Conservation (phyloP, 2,113 vertebrate species). For the Prolemur simus region DNA sequence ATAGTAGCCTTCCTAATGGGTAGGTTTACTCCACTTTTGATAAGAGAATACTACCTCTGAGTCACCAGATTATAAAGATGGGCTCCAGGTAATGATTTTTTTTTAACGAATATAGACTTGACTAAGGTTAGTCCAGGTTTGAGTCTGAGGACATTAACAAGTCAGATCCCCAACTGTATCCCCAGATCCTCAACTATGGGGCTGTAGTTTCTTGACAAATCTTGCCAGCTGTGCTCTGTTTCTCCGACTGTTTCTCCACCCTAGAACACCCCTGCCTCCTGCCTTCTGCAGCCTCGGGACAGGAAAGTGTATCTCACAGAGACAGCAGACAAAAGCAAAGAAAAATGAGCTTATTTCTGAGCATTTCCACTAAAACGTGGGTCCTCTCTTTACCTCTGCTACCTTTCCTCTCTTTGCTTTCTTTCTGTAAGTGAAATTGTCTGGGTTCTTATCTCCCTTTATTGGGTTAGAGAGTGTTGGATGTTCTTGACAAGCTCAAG, state of each 20-base stretch:
- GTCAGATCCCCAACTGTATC: neutral
- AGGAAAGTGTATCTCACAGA: accelerated
- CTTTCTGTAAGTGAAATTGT: neutral
- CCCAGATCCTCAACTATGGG: neutral
- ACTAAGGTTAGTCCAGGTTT: neutral
- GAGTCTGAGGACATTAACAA: neutral
- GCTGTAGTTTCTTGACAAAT: neutral
- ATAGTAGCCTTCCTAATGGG: neutral
- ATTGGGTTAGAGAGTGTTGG: neutral
- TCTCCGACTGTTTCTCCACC: neutral
- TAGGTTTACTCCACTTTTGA: neutral
- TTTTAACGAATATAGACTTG: neutral
- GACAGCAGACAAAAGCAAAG: neutral
- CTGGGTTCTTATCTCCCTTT: neutral
- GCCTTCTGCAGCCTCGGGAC: neutral
- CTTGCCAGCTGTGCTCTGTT: neutral
- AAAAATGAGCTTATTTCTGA: neutral
- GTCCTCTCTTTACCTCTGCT: no score
- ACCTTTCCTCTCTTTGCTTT: neutral
- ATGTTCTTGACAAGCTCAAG: neutral
- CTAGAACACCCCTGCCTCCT: neutral
- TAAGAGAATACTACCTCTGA: neutral
- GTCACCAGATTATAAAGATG: neutral
- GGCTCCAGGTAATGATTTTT: neutral
- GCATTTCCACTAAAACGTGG: neutral